Evolutionary conservation across 2,888 invertebrate genomes (phyloP), one percentile per base, ranked within the genome.

Genomic region (Cryptus viduatorius): DNA sequence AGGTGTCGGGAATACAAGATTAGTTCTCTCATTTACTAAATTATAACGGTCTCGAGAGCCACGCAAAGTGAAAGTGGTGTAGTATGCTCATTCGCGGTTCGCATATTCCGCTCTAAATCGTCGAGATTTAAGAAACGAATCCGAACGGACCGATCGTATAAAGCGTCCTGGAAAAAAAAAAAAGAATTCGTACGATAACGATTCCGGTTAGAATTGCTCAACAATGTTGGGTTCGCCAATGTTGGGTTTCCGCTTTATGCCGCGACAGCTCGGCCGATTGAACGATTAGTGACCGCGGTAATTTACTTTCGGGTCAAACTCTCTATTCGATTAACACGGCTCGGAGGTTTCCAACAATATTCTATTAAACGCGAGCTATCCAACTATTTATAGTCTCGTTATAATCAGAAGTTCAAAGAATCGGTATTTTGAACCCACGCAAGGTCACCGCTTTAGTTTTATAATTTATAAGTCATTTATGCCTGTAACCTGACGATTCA

Each of bases 11-110:
- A 76, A 76, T 72, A 59, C 76, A 59, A 79, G 56, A 77, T 53
- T 59, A 59, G 72, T 84, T 77, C 29, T 79, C 53, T 80, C 67
- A 80, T 84, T 77, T 77, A 42, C 44, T 68, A 73, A 84, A 77
- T 80, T 77, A 73, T 48, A 56, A 53, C 59, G 59, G 61, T 77
- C 68, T 67, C 56, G 75, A 79, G 19, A 24, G 59, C 46, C 29
- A 64, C 10, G 79, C 71, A 44, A 84, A 84, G 84, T 84, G 84
- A 84, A 84, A 84, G 84, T 84, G 56, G 44, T 59, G 75, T 61
- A 50, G 75, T 64, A 50, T 65, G 77, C 50, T 77, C n/a, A 76
- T 67, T 83, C 67, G 65, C 48, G 29, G 42, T 50, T 50, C 37
- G 65, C 14, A 37, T 44, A 76, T 44, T 44, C 19, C 31, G 67